These are phyloP conservation scores for Crioceris asparagi DNA, from an alignment of 2,888 invertebrate species.

Conservation along the genomic window DNA sequence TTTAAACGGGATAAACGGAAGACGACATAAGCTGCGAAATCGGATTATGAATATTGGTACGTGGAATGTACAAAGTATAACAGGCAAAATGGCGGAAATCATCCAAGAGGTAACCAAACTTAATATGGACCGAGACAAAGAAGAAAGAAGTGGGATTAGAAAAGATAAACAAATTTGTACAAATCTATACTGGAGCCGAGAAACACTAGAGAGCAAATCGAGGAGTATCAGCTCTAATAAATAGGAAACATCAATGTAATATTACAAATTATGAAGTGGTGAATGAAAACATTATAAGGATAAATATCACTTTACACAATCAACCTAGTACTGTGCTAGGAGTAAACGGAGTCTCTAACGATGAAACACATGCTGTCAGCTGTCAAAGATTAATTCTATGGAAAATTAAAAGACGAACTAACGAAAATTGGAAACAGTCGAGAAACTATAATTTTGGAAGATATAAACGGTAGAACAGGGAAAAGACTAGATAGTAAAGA, in stretches of 20 bases:
- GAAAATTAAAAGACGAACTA: neutral
- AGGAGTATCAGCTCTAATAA: too few relatives aligned
- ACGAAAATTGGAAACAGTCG: neutral
- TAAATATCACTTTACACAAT: neutral
- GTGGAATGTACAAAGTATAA: too few relatives aligned
- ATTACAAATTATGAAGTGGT: neutral
- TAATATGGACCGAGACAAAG: too few relatives aligned
- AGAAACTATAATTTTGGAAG: neutral
- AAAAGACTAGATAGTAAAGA: neutral
- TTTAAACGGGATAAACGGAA: neutral
- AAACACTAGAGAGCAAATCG: neutral
- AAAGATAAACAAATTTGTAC: too few relatives aligned
- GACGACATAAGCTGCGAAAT: neutral
- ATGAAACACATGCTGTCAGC: neutral
- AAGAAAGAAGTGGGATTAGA: too few relatives aligned
- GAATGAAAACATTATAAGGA: too few relatives aligned
- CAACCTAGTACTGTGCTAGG: neutral
- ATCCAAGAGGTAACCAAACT: too few relatives aligned
- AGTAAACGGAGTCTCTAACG: neutral
- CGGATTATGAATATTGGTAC: too few relatives aligned
- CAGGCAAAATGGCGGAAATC: too few relatives aligned
- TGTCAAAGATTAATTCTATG: neutral
- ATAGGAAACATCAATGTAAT: neutral
- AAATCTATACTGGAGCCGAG: neutral
- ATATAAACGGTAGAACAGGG: neutral